These are phyloP conservation scores for Drosophila silvestris DNA, from an alignment of 2,888 invertebrate genomes.

Conservation along the genomic window DNA sequence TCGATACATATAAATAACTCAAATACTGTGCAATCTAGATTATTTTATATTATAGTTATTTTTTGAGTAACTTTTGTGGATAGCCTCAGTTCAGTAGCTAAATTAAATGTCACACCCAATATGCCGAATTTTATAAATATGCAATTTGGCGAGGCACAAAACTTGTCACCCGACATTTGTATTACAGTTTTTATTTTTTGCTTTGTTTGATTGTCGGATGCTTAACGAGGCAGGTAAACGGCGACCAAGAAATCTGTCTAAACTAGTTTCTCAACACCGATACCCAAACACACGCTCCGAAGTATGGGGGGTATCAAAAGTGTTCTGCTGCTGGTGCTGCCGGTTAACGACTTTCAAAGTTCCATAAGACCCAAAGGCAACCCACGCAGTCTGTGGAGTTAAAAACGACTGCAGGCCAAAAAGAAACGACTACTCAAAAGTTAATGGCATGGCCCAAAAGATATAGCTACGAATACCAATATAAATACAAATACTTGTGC, in stretches of 20 bases:
- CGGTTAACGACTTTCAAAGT: slow-evolving; percentile 78
- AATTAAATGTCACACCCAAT: slow-evolving; percentile 68
- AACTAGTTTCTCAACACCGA: slow-evolving; percentile 72
- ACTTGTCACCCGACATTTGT: slow-evolving; percentile 71
- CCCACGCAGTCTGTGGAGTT: slow-evolving; percentile 57
- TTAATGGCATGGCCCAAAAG: slow-evolving; percentile 71
- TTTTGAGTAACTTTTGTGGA: slow-evolving; percentile 9
- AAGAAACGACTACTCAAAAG: slow-evolving; percentile 55
- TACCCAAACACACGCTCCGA: slow-evolving; percentile 33
- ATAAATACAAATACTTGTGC: slow-evolving; percentile 2
- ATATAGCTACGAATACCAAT: slow-evolving; percentile 35
- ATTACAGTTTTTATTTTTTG: slow-evolving; percentile 52
- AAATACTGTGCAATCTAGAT: background rate
- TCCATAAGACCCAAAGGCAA: slow-evolving; percentile 54
- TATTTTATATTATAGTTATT: background rate
- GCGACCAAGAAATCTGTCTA: slow-evolving; percentile 59
- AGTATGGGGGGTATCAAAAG: slow-evolving; percentile 4
- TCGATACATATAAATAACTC: slow-evolving; percentile 3
- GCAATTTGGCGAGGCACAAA: slow-evolving; percentile 53
- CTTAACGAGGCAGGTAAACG: slow-evolving; percentile 62
- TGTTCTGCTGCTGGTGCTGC: slow-evolving; percentile 39
- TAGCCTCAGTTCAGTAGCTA: slow-evolving; percentile 52
- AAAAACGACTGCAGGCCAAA: slow-evolving; percentile 50
- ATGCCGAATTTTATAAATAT: slow-evolving; percentile 57
- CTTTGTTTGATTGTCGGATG: slow-evolving; percentile 36